Evolutionary conservation across 2,888 invertebrate species (phyloP), one percentile per base, ranked within the genome.

Genomic region (Meghimatium bilineatum): DNA sequence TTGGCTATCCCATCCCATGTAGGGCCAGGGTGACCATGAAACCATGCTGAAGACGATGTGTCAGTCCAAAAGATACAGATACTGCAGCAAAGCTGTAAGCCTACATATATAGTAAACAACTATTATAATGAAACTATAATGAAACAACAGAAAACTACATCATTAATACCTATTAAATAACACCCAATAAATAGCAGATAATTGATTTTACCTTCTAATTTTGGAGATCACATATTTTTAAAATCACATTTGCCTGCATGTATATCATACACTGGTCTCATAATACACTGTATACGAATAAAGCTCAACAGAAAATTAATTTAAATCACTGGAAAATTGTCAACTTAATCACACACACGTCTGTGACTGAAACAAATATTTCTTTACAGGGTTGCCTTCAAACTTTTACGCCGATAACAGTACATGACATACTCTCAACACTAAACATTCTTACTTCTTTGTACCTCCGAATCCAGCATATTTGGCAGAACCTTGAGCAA

Each of bases 401-500:
- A 23, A 29, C n/a, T n/a, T 63, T 14, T 63, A 26, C 72, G 12
- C 38, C 38, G 52, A 32, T 32, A 6, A 23, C 5, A 17, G n/a
- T n/a, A n/a, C 23, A n/a, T n/a, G 60, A 63, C n/a, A 26, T n/a
- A 5, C n/a, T 63, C 1, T 52, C 34, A 52, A 74, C 32, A 23
- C 63, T 87, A 89, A n/a, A 90, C 86, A 85, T 91, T 91, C 82
- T 88, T 90, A 77, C 88, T 90, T 66, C 87, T 87, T 23, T 78
- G 71, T 12, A 89, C 79, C 69, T 91, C 91, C 2, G 79, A 79
- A 14, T 83, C 77, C 29, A 86, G 81, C 32, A 91, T 85, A 71
- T 87, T 86, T 10, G 93, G 93, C n/a, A 93, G 87, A 5, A 92
- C 88, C 84, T 90, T 90, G 23, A 92, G 84, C 86, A 93, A 87